A percentile compares a stretch with the other conserved stretches of the same genome.
These are phyloP conservation scores for Drosophila antonietae DNA, from an alignment of 2,888 invertebrate genomes.

Conservation along the genomic window DNA sequence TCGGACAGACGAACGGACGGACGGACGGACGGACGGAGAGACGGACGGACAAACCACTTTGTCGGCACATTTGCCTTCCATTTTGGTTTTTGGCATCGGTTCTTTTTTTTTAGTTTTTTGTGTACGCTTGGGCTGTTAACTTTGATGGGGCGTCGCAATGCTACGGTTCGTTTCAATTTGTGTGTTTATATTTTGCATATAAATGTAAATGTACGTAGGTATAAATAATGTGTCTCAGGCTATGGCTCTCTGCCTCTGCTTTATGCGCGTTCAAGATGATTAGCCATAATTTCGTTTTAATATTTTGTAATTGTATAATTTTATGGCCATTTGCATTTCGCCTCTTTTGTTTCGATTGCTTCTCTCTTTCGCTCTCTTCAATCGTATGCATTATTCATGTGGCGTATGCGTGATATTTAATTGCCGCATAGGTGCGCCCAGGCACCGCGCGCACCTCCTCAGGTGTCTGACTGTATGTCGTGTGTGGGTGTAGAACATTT, in stretches of 20 bases:
- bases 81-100: conserved; percentile 30
- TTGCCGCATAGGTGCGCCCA: conserved; percentile 55
- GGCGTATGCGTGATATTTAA: conserved; percentile 79
- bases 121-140: conserved; percentile 42
- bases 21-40: conserved; percentile 12
- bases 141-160: conserved; percentile 48
- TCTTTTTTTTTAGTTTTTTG: conserved; percentile 10
- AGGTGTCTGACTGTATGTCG: conserved; percentile 9
- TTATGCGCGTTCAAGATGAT: conserved; percentile 66
- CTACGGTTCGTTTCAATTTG: conserved; percentile 46
- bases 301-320: conserved; percentile 81
- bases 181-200: conserved; percentile 72
- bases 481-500: conserved; percentile 24
- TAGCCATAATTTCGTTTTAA: conserved; percentile 74
- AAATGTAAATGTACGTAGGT: conserved; percentile 42
- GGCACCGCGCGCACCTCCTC: not conserved
- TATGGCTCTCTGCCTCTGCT: conserved; percentile 13
- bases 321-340: conserved; percentile 68
- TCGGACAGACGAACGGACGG: conserved; percentile 14
- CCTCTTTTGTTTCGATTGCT: conserved; percentile 5
- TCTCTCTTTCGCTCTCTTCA: conserved; percentile 20
- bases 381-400: conserved; percentile 69
- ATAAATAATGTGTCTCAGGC: conserved; percentile 36
- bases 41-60: conserved; percentile 49
- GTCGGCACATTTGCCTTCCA: conserved; percentile 73